Evolutionary conservation across 2,113 vertebrate genomes (phyloP).

Genomic region (Sebastes schlegelii): DNA sequence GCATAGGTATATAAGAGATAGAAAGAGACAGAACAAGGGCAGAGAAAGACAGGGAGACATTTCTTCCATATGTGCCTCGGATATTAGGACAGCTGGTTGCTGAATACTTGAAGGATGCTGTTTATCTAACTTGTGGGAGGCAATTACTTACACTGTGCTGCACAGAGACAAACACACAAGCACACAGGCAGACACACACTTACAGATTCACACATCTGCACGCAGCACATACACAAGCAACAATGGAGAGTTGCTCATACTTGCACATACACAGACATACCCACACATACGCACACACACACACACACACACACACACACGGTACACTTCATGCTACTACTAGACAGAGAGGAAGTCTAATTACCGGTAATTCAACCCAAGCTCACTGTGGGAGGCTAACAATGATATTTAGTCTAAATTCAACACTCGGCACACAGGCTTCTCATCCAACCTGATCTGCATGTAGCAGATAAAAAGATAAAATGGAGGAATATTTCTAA

Average conservation of each 20-base stretch:
- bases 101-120: conserved; percentile 70
- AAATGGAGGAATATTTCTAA: conserved; percentile 6
- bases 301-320: conserved; percentile 1
- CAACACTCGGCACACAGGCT: conserved; percentile 31
- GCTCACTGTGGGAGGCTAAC: conserved; percentile 53
- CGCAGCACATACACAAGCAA: conserved; percentile 9
- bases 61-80: conserved; percentile 49
- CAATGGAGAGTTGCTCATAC: not conserved
- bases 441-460: conserved; percentile 33
- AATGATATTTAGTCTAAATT: conserved; percentile 50
- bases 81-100: conserved; percentile 69
- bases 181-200: not conserved
- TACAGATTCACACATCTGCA: conserved; percentile 13
- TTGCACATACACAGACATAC: conserved; percentile 12
- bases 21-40: not conserved
- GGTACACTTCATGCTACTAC: conserved; percentile 13
- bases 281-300: not conserved
- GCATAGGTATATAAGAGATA: not conserved
- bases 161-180: conserved; percentile 42
- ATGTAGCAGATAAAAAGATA: conserved; percentile 11
- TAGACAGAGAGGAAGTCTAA: conserved; percentile 50
- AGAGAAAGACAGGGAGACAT: conserved; percentile 4
- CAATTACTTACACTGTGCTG: conserved; percentile 67
- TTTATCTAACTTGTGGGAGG: conserved; percentile 73
- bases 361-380: conserved; percentile 45